Evolutionary conservation across 2,888 invertebrate genomes (phyloP), one percentile per base, ranked within the genome.

Genomic region (Ormyrus nitidulus): DNA sequence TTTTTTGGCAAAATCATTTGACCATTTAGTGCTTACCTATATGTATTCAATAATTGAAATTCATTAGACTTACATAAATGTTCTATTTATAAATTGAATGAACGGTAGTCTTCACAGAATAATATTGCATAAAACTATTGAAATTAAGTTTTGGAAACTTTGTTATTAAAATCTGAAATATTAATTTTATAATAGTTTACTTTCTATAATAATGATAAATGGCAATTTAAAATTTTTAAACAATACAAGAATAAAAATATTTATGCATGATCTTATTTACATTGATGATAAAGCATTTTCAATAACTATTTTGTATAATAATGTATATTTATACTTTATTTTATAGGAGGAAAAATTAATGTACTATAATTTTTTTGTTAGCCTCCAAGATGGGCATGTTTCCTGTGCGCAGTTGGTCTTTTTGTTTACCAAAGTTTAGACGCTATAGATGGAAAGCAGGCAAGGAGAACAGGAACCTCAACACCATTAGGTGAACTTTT

Each of bases 361-460:
- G 2, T 10, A 53, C 9, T 10, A 19, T 54, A 56, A 61, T 76
- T 76, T 76, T 62, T 8, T 69, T 8, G 71, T 19, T 85, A 94
- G 92, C 95, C 97, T 73, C 99, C 99, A 69, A 92, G 96, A 87
- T 99, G 99, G 99, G 94, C 97, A 8, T 98, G 97, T 90, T 93
- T 97, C 10, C 91, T 98, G 1, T 98, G 98, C 91, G 99, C 97
- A 0, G 87, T 98, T 46, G 99, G 99, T 11, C 93, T 99, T 83
- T 99, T 99, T 91, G 91, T 98, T 78, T 99, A 99, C 92, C 99
- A 99, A 92, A 98, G 98, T 88, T 93, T 99, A 86, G 99, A 99
- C 91, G 99, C 99, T 64, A 98, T 99, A 82, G 99, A 99, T 91
- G 99, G 99, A 66, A 99, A 99, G 91, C 99, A 99, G 92, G 99